Base-by-base conservation (phyloP, 2,888 invertebrate genomes). In the Augiades crinisus region DNA sequence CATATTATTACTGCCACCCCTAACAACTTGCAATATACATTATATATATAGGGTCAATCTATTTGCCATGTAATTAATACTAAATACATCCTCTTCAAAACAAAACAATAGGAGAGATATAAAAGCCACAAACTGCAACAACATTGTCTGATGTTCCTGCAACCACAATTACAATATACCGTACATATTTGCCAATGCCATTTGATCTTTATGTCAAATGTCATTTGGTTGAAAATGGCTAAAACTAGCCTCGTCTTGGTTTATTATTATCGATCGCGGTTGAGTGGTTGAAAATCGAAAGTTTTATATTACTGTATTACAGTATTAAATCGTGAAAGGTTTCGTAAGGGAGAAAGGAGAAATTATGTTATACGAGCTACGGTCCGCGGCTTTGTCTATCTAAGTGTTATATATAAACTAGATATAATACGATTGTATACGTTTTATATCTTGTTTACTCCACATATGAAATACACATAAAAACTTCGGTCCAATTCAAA, bases 261-360 rank as follows among this genome's bases (percentile, higher is more conserved):
- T 27, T 30, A n/a, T 5, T 19, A 38, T 1, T 16, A 22, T 21
- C 13, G 24, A 37, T 36, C 22, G 47, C 22, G 47, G 40, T 47
- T 12, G 47, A 47, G 38, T 47, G 47, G 33, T 47, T 38, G 33
- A 22, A 40, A 47, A 47, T 19, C 22, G 47, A 47, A 47, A 47
- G 47, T 47, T 40, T 47, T 31, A 16, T 30, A 37, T 47, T 27
- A 27, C 36, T 38, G 47, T 47, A 47, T 47, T 47, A 40, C 38
- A 31, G 22, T 46, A 40, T 37, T 27, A 47, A 40, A 21, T 38
- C 47, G 38, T 16, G 47, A 47, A 47, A 47, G 47, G 47, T 47
- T 40, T 38, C 47, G 24, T 22, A 21, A 37, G 10, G 47, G 47
- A 38, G 38, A 47, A 47, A 47, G 47, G 47, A 40, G 47, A 31